A percentile compares a stretch with the other conserved stretches of the same genome.
Evolutionary conservation across 2,797 vertebrate genomes (phyloP).

Genomic region (Paedocypris micromegethes): DNA sequence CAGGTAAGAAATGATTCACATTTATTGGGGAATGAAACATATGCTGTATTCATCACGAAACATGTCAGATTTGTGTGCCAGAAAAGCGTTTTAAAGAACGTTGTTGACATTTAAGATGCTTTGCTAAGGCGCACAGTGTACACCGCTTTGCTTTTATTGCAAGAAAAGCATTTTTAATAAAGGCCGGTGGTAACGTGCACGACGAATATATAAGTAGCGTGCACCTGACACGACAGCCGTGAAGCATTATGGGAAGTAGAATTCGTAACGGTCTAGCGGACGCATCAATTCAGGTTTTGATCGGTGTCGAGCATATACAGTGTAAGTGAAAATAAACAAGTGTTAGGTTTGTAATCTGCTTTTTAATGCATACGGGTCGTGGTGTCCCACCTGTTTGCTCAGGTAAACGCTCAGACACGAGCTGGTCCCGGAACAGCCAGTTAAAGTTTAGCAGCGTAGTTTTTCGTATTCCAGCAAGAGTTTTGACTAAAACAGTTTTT

Average conservation of each 20-base stretch:
- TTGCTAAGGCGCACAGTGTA: background rate
- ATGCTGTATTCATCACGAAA: background rate
- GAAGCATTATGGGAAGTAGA: background rate
- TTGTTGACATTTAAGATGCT: no score
- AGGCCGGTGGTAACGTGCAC: conserved; percentile 7
- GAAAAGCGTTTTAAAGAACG: background rate
- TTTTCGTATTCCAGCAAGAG: no score
- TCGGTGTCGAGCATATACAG: no score
- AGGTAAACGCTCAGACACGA: background rate
- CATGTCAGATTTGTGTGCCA: background rate
- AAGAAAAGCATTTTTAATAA: background rate
- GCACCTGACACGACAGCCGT: background rate
- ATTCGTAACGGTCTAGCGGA: background rate
- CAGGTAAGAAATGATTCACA: conserved; percentile 54
- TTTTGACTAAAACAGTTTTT: no score
- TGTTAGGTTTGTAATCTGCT: background rate
- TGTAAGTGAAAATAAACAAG: no score
- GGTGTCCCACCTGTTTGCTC: conserved; percentile 14
- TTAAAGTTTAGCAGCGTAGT: no score
- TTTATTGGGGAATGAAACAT: background rate
- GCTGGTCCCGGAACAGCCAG: no score
- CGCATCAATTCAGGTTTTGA: background rate
- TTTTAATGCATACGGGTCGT: background rate
- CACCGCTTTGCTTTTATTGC: background rate
- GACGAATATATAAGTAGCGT: background rate